phyloP scores from a whole-genome alignment of 2,797 vertebrate species.

The Tolypeutes matacus region DNA sequence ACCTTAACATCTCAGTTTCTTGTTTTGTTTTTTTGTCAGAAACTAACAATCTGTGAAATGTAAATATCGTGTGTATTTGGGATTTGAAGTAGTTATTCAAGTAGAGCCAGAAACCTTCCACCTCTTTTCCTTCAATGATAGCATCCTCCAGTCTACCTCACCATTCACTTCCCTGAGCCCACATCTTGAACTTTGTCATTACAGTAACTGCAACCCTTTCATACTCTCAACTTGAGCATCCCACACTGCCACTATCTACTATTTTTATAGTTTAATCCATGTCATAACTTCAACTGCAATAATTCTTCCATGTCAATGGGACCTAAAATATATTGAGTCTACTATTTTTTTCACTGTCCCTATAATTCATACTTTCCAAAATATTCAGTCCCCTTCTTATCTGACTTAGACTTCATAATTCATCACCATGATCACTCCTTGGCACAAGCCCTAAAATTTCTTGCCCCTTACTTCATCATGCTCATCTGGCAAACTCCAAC shows the following conservation, averaged over 20 bases:
- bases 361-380: background rate
- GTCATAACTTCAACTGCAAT: background rate
- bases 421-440: background rate
- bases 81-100: slow-evolving; percentile 12
- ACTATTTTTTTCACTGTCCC: background rate
- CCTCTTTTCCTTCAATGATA: background rate
- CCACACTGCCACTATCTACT: background rate
- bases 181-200: background rate
- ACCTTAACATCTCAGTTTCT: slow-evolving; percentile 1
- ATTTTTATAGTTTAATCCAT: background rate
- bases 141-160: background rate
- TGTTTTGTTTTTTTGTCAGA: slow-evolving; percentile 7
- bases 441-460: background rate
- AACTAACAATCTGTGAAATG: background rate
- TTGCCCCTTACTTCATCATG: background rate
- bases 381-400: background rate
- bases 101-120: background rate
- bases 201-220: background rate
- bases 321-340: background rate
- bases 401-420: background rate
- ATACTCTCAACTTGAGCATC: background rate
- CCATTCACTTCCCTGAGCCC: background rate
- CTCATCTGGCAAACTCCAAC: background rate
- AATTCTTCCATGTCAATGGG: background rate
- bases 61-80: slow-evolving; percentile 15